A percentile compares a stretch with the other conserved stretches of the same genome.
These are phyloP conservation scores for Aselliscus stoliczkanus DNA, from an alignment of 2,797 vertebrate genomes.

Conservation along the genomic window DNA sequence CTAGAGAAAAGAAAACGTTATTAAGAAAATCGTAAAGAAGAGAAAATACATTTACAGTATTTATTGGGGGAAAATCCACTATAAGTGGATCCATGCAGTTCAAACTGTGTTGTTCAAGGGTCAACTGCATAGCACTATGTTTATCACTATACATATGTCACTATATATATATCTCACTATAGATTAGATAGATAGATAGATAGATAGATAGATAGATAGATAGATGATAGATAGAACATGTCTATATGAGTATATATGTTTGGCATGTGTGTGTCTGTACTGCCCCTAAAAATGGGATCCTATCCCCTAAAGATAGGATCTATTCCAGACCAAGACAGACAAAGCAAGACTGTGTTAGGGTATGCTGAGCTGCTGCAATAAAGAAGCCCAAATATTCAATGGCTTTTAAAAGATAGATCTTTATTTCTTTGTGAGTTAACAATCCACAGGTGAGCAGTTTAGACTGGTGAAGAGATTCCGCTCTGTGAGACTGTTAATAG, in stretches of 20 bases:
- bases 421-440: not conserved
- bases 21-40: not conserved
- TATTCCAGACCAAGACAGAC: not conserved
- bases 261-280: too few species aligned
- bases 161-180: not conserved
- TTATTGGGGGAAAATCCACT: not conserved
- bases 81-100: not conserved
- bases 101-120: not conserved
- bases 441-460: not conserved
- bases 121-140: not conserved
- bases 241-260: not conserved
- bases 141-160: not conserved
- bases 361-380: not conserved
- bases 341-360: not conserved
- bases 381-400: not conserved
- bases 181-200: not conserved
- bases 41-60: not conserved
- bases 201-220: not conserved
- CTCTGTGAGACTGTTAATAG: not conserved
- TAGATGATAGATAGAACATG: not conserved
- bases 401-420: not conserved
- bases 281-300: not conserved
- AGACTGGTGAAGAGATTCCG: not conserved
- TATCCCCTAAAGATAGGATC: not conserved
- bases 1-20: not conserved